Percentiles rank a stretch among this genome's conserved stretches.
These are phyloP conservation scores for Cyanoliseus patagonus DNA, from an alignment of 2,113 vertebrate genomes.

Conservation along the genomic window DNA sequence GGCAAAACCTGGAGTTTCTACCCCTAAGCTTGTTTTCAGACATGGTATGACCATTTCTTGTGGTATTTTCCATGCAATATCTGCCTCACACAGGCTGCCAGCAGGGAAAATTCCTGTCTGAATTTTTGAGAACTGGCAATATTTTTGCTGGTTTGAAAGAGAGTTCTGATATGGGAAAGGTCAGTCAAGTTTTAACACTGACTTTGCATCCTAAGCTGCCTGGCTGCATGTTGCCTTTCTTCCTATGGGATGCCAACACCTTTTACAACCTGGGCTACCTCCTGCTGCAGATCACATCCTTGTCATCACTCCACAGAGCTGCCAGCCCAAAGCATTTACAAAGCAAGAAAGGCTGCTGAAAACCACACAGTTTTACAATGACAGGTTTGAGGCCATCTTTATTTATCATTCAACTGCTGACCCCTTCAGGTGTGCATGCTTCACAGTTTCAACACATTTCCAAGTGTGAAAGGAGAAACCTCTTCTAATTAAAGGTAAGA, in stretches of 20 bases:
- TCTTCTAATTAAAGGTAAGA: neutral
- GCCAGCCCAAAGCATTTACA: neutral
- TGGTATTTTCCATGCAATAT: neutral
- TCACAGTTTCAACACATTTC: neutral
- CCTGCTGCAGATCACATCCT: neutral
- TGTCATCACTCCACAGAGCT: neutral
- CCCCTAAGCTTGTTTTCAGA: neutral
- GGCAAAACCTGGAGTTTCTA: rapidly evolving
- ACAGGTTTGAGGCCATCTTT: neutral
- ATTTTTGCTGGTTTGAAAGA: neutral
- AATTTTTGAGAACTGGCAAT: neutral
- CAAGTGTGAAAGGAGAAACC: neutral
- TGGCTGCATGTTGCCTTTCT: neutral
- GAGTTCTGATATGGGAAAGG: neutral
- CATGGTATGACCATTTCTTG: neutral
- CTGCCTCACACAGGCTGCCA: neutral
- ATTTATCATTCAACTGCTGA: neutral
- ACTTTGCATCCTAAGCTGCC: neutral
- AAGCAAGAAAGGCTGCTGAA: neutral
- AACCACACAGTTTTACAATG: neutral
- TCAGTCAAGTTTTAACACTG: neutral
- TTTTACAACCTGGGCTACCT: neutral
- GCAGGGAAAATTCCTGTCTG: neutral
- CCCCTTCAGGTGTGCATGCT: neutral
- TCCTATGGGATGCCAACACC: neutral